Conservation (phyloP, 2,113 vertebrate species). For the Bucco capensis region DNA sequence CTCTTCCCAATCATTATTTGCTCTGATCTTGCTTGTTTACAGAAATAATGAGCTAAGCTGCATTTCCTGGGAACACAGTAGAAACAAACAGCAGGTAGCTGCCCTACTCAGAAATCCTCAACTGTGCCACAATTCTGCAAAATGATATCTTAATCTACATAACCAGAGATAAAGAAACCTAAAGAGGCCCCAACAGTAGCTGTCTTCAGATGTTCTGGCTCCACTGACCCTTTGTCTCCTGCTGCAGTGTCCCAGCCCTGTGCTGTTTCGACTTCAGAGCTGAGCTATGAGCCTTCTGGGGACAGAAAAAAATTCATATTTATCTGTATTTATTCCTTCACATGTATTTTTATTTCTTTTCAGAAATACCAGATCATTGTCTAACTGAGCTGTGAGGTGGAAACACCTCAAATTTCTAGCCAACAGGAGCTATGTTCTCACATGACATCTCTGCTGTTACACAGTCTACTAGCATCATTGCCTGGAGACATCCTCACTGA, state of each 20-base stretch:
- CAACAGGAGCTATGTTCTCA: not conserved
- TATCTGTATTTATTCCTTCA: not conserved
- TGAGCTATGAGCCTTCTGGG: not conserved
- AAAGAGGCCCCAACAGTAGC: not conserved
- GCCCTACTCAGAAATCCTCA: not conserved
- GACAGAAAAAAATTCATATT: not conserved
- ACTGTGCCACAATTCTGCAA: not conserved
- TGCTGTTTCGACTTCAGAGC: not conserved
- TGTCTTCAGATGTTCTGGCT: not conserved
- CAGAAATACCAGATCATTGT: not conserved
- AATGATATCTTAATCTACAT: not conserved
- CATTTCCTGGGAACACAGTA: not conserved
- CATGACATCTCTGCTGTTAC: not conserved
- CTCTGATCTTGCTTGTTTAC: slow-evolving; percentile 3
- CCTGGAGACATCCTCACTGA: not conserved
- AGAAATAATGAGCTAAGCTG: not conserved
- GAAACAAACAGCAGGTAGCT: slow-evolving; percentile 46
- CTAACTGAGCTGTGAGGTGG: not conserved
- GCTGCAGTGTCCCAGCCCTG: not conserved
- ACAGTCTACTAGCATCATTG: not conserved
- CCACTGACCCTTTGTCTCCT: not conserved
- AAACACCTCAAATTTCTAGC: not conserved
- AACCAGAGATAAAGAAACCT: not conserved
- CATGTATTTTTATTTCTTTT: not conserved
- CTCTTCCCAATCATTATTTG: not conserved